Percentiles rank a stretch among this genome's conserved stretches.
These are phyloP conservation scores for Yponomeuta cagnagella DNA, from an alignment of 2,888 invertebrate genomes.

Conservation along the genomic window DNA sequence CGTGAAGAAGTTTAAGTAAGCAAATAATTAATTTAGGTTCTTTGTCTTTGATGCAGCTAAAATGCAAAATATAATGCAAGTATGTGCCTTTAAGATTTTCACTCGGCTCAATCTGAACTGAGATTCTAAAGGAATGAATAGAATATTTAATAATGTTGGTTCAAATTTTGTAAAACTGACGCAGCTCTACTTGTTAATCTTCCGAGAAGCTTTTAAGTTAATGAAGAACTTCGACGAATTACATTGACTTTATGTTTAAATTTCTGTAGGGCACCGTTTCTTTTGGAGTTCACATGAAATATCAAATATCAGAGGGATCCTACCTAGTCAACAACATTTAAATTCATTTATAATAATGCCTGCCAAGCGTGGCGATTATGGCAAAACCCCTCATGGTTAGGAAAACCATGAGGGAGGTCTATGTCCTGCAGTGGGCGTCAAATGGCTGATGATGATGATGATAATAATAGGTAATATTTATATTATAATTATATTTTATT, in stretches of 20 bases:
- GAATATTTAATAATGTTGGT: constrained; percentile 73
- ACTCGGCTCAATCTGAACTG: not conserved
- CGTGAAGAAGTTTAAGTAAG: not conserved
- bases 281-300: constrained; percentile 4
- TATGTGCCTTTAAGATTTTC: not conserved
- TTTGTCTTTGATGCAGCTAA: not conserved
- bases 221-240: constrained; percentile 68
- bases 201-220: constrained; percentile 73
- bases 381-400: too few relatives aligned
- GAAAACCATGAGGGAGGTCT: too few relatives aligned
- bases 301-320: not conserved
- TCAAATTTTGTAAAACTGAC: constrained; percentile 68
- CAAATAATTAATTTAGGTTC: not conserved
- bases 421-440: too few relatives aligned
- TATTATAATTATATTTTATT: too few relatives aligned
- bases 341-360: not conserved
- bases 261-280: constrained; percentile 31
- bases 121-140: constrained; percentile 68
- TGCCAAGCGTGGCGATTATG: too few relatives aligned
- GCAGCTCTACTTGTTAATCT: constrained; percentile 69
- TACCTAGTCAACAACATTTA: not conserved
- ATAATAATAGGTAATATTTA: too few relatives aligned
- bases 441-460: too few relatives aligned
- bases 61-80: not conserved
- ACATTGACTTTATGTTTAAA: constrained; percentile 55